Evolutionary conservation across 2,888 invertebrate species (phyloP).

Genomic region (Thymelicus lineola): DNA sequence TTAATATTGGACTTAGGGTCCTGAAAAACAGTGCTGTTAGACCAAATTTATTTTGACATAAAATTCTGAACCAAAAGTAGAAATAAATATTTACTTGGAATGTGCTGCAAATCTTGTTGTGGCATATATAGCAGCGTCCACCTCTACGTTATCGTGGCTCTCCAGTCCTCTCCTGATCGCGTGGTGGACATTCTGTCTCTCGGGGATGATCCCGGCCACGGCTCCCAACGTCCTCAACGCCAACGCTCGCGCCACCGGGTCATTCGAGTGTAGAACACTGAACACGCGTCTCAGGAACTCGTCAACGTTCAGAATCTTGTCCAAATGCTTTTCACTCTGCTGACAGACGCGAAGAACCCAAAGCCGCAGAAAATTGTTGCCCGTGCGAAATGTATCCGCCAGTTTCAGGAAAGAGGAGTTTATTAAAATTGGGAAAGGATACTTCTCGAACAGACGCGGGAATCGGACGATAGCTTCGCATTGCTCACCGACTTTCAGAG

Average conservation of each 20-base stretch:
- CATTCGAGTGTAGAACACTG: constrained; percentile 98
- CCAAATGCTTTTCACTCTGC: constrained; percentile 97
- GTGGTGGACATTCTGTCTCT: constrained; percentile 97
- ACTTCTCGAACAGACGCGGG: constrained; percentile 97
- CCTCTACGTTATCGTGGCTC: constrained; percentile 97
- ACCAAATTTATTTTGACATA: neutral
- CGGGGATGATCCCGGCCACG: constrained; percentile 96
- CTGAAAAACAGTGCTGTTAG: no score
- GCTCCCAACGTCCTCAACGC: constrained; percentile 96
- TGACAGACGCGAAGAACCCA: constrained; percentile 97
- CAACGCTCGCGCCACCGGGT: constrained; percentile 96
- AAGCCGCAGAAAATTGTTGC: constrained; percentile 95
- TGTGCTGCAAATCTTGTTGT: constrained; percentile 97
- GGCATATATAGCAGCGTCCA: constrained; percentile 98
- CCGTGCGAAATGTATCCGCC: constrained; percentile 96
- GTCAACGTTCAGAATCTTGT: constrained; percentile 97
- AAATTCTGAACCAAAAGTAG: neutral
- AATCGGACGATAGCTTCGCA: constrained; percentile 98
- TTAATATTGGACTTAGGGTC: no score
- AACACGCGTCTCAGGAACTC: constrained; percentile 94
- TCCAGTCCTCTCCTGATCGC: constrained; percentile 96
- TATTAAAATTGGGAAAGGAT: constrained; percentile 98
- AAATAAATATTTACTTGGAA: constrained; percentile 88
- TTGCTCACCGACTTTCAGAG: constrained; percentile 97
- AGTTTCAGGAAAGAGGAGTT: constrained; percentile 98